Conservation (phyloP, 35 echinoderm and acorn worm species). For the Nesometra sesokonis region DNA sequence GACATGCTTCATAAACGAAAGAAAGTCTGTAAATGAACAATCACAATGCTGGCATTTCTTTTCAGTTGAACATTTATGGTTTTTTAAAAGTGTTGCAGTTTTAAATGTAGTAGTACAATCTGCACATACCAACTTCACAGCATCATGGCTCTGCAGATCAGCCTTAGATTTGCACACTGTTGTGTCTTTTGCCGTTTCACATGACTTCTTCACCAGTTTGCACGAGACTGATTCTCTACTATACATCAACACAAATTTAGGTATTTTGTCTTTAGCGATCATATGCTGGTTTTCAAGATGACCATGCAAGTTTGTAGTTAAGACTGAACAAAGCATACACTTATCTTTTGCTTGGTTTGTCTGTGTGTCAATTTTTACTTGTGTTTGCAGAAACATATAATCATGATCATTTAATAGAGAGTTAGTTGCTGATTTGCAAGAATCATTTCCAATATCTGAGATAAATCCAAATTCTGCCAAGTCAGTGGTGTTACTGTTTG, state of each 20-base stretch:
- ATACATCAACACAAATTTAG: neutral
- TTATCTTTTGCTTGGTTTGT: neutral
- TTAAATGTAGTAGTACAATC: neutral
- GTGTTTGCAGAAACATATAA: neutral
- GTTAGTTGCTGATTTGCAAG: neutral
- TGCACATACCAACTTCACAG: neutral
- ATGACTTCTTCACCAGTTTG: neutral
- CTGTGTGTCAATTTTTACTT: neutral
- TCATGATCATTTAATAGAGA: neutral
- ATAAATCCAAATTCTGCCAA: neutral
- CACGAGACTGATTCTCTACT: neutral
- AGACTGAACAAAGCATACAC: neutral
- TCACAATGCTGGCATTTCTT: neutral
- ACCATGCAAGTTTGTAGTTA: neutral
- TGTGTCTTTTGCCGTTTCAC: neutral
- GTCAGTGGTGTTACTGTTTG: neutral
- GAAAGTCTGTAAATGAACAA: neutral
- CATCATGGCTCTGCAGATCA: neutral
- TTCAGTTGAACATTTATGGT: neutral
- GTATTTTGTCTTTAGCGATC: neutral
- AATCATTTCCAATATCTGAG: neutral
- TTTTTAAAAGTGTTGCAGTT: neutral
- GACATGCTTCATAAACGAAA: neutral
- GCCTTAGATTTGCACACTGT: neutral
- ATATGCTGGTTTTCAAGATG: neutral